A percentile compares a stretch with the other conserved stretches of the same genome.
phyloP scores from a whole-genome alignment of 2,113 vertebrate species.

The Notechis scutatus region DNA sequence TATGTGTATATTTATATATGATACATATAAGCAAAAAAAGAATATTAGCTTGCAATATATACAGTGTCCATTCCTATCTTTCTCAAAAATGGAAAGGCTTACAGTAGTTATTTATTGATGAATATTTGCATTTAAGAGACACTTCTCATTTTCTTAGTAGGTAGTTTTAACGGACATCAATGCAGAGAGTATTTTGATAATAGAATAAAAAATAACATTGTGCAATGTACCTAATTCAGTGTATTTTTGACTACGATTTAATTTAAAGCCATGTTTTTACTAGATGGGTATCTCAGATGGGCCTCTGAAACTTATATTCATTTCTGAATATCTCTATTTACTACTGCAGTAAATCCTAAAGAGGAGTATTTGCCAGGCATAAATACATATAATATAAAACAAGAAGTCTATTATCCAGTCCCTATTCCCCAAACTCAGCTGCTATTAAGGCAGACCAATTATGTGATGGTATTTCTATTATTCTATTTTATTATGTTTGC shows the following conservation, averaged over 20 bases:
- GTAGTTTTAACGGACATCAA: not conserved
- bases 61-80: not conserved
- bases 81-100: not conserved
- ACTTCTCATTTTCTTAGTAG: not conserved
- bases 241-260: not conserved
- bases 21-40: not conserved
- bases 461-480: not conserved
- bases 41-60: not conserved
- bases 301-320: not conserved
- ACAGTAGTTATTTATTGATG: not conserved
- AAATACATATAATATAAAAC: not conserved
- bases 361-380: not conserved
- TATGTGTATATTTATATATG: not conserved
- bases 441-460: not conserved
- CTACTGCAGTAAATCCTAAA: not conserved
- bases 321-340: not conserved
- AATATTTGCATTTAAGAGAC: not conserved
- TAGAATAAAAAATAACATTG: not conserved
- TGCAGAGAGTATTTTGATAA: not conserved
- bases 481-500: too few species aligned
- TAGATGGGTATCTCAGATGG: not conserved
- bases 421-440: not conserved
- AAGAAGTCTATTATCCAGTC: not conserved
- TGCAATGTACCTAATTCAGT: not conserved
- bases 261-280: not conserved